Conservation (phyloP, 2,113 vertebrate genomes). For the Tragelaphus scriptus region DNA sequence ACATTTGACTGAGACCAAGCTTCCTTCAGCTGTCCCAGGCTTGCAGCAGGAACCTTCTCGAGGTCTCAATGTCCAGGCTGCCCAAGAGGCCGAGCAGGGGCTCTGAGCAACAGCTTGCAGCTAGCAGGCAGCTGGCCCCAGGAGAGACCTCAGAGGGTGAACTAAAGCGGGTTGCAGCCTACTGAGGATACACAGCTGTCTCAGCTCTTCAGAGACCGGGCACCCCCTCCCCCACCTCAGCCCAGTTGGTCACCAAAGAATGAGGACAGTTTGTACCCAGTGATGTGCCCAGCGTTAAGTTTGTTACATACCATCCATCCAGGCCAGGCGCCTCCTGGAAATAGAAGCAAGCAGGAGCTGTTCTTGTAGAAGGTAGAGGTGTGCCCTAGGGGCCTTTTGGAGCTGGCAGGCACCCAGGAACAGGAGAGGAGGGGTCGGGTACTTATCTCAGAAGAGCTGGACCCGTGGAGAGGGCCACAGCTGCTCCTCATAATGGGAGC, state of each 20-base stretch:
- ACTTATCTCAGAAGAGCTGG: not conserved
- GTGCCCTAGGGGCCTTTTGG: not conserved
- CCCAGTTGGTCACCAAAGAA: not conserved
- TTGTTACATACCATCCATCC: not conserved
- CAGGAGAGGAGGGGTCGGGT: fast-evolving
- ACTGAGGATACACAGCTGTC: not conserved
- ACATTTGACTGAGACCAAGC: not conserved
- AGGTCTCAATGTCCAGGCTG: not conserved
- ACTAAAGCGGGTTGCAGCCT: not conserved
- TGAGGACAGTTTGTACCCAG: not conserved
- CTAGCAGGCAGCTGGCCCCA: fast-evolving
- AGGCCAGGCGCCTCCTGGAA: not conserved
- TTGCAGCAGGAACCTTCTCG: not conserved
- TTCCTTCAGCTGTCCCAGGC: not conserved
- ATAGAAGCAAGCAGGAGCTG: not conserved
- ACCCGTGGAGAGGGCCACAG: not conserved
- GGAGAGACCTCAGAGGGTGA: not conserved
- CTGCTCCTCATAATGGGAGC: not conserved
- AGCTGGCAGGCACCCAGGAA: not conserved
- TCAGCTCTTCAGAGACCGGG: not conserved
- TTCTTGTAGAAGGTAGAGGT: not conserved
- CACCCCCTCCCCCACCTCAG: not conserved
- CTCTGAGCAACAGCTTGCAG: not conserved
- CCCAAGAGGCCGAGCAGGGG: not conserved
- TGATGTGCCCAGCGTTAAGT: not conserved